Evolutionary conservation across 2,888 invertebrate genomes (phyloP), one percentile per base, ranked within the genome.

Genomic region (Iphiclides podalirius): DNA sequence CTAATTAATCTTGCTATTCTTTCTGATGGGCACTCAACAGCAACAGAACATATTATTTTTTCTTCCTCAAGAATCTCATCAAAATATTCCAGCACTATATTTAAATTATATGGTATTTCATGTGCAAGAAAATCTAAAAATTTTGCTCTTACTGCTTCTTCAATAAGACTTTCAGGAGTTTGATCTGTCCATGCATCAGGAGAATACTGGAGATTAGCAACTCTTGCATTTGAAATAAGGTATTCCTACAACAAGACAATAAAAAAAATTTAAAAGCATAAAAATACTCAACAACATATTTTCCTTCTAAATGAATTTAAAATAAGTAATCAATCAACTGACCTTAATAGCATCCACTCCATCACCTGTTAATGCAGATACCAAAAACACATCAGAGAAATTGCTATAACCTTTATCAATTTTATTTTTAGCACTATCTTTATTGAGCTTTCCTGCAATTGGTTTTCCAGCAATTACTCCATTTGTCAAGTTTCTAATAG

Each of bases 311-410:
- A n/a, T n/a, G n/a, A n/a, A n/a, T n/a, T n/a, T n/a, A n/a, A n/a
- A n/a, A n/a, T n/a, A n/a, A n/a, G n/a, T n/a, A 20, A 4, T 20
- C 20, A 2, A 23, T 9, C 11, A 11, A 42, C 20, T 33, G n/a
- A 94, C 94, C 84, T 92, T 91, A 17, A 97, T 83, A 61, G 93
- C 93, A 20, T 90, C 82, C 1, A 96, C 79, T 1, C 96, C 96
- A 78, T 92, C 92, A 14, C 94, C 94, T 47, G 92, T 92, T 16
- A 96, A 72, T 0, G 97, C 95, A 6, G 98, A 98, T n/a, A 97
- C 91, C 90, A 98, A 93, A 72, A 99, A 99, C 7, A 98, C 93
- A 70, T 95, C 93, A 16, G 92, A 90, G 78, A 99, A 99, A 58
- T 94, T 61, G 55, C 76, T 78, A 47, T 79, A 88, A 11, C 89